Base-by-base conservation (phyloP, 2,888 invertebrate species). In the Eremobia ochroleuca region DNA sequence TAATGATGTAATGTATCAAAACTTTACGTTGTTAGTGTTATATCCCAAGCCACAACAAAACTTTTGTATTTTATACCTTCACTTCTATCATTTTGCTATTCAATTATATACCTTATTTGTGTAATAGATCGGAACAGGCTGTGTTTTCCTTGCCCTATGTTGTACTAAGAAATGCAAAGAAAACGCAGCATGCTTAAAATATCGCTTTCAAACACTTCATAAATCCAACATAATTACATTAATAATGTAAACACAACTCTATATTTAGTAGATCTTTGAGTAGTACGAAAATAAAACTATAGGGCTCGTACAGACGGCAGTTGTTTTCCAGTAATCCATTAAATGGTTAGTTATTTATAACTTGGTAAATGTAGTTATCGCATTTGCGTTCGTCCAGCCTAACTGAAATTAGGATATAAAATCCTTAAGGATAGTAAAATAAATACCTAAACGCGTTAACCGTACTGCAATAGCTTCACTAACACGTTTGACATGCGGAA, bases 31-130 rank as follows among this genome's bases (percentile, higher is more conserved):
- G 92, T 94, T 93, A 94, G 93, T 94, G 89, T 92, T 77, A 82
- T 81, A 87, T 93, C 95, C 95, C 95, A 96, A 96, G 96, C 96
- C 96, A 97, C 96, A 97, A 97, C 96, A 97, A 97, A 94, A 96
- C 96, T 96, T 96, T 96, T 93, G 67, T 86, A 89, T 85, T 85
- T 74, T 86, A 85, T 90, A 90, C 91, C 84, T 88, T 70, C 85
- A 86, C 91, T 94, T 92, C 91, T 93, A 92, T 90, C 92, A 92
- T 93, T 94, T 94, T 92, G 90, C 89, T 86, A 78, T 76, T 81
- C 15, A 40, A 64, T 55, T n/a, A 28, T 43, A 28, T 28, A 76
- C 34, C 40, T 28, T 67, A 28, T 49, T 66, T 31, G 0, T 34
- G 15, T 66, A 37, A 49, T 34, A 59, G 11, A 46, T 58, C 28